Evolutionary conservation across 2,113 vertebrate species (phyloP).

Genomic region (Sphaerodactylus townsendi): DNA sequence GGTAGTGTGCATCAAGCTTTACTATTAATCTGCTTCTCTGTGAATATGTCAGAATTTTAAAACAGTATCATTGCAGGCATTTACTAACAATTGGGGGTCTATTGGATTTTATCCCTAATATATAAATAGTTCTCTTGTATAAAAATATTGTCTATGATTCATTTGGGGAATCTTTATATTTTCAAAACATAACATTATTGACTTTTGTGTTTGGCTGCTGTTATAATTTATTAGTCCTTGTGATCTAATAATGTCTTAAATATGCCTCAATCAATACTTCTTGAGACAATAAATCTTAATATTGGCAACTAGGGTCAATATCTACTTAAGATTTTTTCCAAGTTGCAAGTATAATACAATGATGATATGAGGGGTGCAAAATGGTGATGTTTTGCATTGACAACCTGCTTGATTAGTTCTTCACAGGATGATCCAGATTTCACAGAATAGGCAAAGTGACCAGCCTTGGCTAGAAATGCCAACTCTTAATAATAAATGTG

Average conservation of each 20-base stretch:
- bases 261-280: slow-evolving; percentile 75
- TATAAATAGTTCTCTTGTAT: slow-evolving; percentile 68
- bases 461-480: background rate
- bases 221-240: slow-evolving; percentile 75
- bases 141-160: slow-evolving; percentile 45
- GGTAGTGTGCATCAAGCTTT: background rate
- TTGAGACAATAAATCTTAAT: slow-evolving; percentile 76
- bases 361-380: slow-evolving; percentile 51
- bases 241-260: slow-evolving; percentile 75
- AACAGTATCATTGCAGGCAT: background rate
- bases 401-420: slow-evolving; percentile 49
- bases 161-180: slow-evolving; percentile 63
- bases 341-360: slow-evolving; percentile 69
- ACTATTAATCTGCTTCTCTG: background rate
- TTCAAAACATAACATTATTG: slow-evolving; percentile 75
- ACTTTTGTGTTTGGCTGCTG: slow-evolving; percentile 71
- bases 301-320: slow-evolving; percentile 75
- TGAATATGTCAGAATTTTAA: fast-evolving
- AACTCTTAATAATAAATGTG: background rate
- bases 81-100: slow-evolving; percentile 36
- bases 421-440: slow-evolving; percentile 25
- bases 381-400: slow-evolving; percentile 51
- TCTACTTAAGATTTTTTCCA: slow-evolving; percentile 72
- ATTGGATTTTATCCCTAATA: slow-evolving; percentile 27
- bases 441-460: background rate